Base-by-base conservation (phyloP, 2,888 invertebrate genomes). In the Priocnemis perturbator region DNA sequence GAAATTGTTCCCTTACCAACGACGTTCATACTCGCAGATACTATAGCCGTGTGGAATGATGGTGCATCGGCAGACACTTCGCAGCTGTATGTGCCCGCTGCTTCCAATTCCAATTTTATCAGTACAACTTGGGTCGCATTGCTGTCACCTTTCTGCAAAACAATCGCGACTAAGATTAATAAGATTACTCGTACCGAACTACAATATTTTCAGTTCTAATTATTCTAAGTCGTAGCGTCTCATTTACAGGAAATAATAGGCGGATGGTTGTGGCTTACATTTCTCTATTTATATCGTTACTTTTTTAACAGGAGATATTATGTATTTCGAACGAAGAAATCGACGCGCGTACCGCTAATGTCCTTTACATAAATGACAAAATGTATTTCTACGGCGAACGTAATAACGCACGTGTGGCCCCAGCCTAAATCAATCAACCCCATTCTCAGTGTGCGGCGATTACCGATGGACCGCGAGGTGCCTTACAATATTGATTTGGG, bases 1-100 rank as follows among this genome's bases (percentile, higher is more conserved):
- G 23, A 55, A 55, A 23, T 21, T 55, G 26, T 23, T 55, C 1
- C 73, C 87, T 82, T 74, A 89, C 88, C 88, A 37, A 85, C 88
- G 65, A 89, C 83, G 77, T 87, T 85, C 86, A 89, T 87, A 48
- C 79, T 77, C 23, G 84, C 86, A 59, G 75, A 79, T 37, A 85
- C 86, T 52, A 86, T 81, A 1, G 84, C 86, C 20, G 89, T 89
- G 75, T 89, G 87, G 72, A 89, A 89, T 37, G 88, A 88, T 11
- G 89, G 89, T 0, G 87, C 88, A 71, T 89, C 88, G 7, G 83
- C 87, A 26, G 89, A 88, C 62, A 89, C 88, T 75, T 89, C 89
- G 74, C 89, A 89, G 66, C 86, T 88, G 76, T 87, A 89, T 37
- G 67, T 74, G 23, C 87, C 88, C 20, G 87, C 85, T 21, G 88